Percentiles rank a stretch among this genome's conserved stretches.
Evolutionary conservation across 2,888 invertebrate genomes (phyloP).

Genomic region (Patella caerulea): DNA sequence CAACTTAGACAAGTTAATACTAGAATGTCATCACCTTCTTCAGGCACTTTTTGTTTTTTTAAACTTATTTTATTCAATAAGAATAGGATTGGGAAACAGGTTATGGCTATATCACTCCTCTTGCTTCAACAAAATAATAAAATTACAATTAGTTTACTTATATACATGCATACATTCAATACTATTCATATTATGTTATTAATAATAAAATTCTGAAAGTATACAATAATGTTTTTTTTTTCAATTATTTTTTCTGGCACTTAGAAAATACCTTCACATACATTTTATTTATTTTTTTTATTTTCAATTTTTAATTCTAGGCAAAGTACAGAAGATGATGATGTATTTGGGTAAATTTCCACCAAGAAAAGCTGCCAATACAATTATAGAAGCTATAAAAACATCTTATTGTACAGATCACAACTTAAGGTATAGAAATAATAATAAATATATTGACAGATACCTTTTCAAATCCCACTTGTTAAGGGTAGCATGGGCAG

Average conservation of each 20-base stretch:
- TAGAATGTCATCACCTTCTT: not conserved
- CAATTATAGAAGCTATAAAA: conserved; percentile 66
- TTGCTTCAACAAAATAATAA: too few species aligned
- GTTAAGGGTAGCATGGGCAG: too few species aligned
- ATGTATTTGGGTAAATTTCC: conserved; percentile 57
- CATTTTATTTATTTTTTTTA: not conserved
- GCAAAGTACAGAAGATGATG: conserved; percentile 68
- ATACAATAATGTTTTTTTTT: too few species aligned
- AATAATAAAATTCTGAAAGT: too few species aligned
- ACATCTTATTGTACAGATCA: conserved; percentile 61
- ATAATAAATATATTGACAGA: not conserved
- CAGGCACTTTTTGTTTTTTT: not conserved
- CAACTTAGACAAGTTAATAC: too few species aligned
- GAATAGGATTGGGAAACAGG: too few species aligned
- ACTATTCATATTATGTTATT: too few species aligned
- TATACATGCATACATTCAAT: too few species aligned
- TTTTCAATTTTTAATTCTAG: conserved; percentile 39
- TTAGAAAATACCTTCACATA: not conserved
- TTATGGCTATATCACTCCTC: too few species aligned
- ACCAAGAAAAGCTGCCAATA: conserved; percentile 55
- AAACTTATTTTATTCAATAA: too few species aligned
- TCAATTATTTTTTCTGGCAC: not conserved
- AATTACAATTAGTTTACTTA: too few species aligned
- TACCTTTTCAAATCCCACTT: too few species aligned
- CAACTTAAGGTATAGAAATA: conserved; percentile 63